Conservation (phyloP, 1,140 invertebrate genomes). For the Melanaphis sacchari region DNA sequence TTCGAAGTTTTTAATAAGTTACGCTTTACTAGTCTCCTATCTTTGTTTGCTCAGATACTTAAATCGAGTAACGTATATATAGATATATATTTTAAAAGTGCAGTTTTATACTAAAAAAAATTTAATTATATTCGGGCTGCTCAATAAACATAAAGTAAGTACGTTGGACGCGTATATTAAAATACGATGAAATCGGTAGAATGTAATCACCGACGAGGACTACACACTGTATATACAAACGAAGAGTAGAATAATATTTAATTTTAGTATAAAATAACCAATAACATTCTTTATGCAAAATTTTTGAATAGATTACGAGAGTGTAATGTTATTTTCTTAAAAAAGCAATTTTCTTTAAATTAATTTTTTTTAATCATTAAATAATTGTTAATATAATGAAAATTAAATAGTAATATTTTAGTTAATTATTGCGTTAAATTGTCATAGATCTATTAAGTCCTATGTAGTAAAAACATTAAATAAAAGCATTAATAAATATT, state of each 20-base stretch:
- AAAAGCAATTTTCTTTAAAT: not conserved
- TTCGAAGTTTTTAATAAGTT: not conserved
- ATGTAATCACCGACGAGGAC: not conserved
- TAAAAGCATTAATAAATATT: not conserved
- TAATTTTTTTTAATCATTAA: not conserved
- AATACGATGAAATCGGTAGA: not conserved
- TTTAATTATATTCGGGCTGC: not conserved
- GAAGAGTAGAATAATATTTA: not conserved
- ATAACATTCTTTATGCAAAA: not conserved
- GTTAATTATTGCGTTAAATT: not conserved
- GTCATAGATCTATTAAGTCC: not conserved
- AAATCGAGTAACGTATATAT: slow-evolving; percentile 1
- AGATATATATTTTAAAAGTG: not conserved
- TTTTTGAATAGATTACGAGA: not conserved
- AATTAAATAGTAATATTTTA: not conserved
- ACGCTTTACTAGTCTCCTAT: not conserved
- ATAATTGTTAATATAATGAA: not conserved
- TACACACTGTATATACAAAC: not conserved
- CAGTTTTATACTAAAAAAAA: not conserved
- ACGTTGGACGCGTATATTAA: not conserved
- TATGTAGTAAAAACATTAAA: not conserved
- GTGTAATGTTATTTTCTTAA: not conserved
- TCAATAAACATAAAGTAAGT: not conserved
- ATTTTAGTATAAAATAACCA: not conserved
- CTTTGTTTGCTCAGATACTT: not conserved